phyloP scores from a whole-genome alignment of 2,113 vertebrate genomes.

The Cercopithecus mona region DNA sequence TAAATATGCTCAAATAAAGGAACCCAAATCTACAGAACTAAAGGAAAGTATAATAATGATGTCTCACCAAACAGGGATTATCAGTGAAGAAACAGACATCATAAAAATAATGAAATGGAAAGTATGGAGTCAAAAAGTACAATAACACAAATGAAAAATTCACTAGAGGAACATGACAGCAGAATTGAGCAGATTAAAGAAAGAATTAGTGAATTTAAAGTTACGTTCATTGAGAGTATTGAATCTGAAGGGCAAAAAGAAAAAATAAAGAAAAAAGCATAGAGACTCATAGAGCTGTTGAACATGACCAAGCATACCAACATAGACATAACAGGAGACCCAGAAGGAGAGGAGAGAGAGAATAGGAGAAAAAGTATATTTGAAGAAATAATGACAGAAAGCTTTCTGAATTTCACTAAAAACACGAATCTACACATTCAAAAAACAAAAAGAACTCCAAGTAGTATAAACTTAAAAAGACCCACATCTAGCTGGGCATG shows the following conservation, averaged over 20 bases:
- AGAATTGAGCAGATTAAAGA: constrained; percentile 13
- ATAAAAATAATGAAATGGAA: constrained; percentile 12
- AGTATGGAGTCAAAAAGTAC: background rate
- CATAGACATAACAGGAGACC: background rate
- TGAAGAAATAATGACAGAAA: constrained; percentile 33
- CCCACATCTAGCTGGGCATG: background rate
- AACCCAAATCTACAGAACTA: background rate
- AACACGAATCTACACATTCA: background rate
- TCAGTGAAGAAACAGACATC: background rate
- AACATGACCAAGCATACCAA: background rate
- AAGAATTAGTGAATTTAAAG: background rate
- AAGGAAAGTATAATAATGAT: constrained; percentile 45
- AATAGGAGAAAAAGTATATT: background rate
- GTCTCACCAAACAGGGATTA: background rate
- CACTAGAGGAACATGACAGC: background rate
- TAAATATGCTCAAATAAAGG: constrained; percentile 39
- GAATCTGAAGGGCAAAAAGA: background rate
- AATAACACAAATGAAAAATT: background rate
- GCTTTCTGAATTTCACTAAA: background rate
- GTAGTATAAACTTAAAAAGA: background rate
- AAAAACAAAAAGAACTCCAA: constrained; percentile 28
- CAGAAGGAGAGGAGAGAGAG: background rate
- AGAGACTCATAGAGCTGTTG: background rate
- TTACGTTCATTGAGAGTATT: background rate
- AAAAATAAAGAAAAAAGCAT: background rate